Conservation (phyloP, 2,113 vertebrate species). For the Eretmochelys imbricata region DNA sequence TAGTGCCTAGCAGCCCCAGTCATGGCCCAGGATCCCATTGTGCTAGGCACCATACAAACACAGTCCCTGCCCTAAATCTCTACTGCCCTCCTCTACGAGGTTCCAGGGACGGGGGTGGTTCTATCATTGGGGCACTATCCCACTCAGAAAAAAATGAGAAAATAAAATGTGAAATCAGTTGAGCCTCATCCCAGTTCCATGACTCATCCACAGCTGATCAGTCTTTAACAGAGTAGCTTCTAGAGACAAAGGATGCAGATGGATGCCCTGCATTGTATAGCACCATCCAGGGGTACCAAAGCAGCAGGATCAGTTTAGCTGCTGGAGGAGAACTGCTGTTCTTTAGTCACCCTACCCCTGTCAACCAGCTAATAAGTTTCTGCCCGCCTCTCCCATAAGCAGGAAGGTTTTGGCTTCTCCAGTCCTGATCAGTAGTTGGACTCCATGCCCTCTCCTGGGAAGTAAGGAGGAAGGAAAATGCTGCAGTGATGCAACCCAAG, state of each 20-base stretch:
- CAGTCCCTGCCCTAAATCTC: neutral
- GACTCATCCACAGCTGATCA: fast-evolving
- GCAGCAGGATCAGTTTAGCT: neutral
- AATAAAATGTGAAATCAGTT: fast-evolving
- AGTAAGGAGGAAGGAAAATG: no score
- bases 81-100: neutral
- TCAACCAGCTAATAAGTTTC: neutral
- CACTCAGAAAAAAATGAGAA: fast-evolving
- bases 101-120: neutral
- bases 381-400: fast-evolving
- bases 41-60: no score
- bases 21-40: no score
- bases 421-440: fast-evolving
- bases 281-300: fast-evolving
- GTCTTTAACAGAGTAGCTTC: fast-evolving
- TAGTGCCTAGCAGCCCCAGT: no score
- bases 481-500: no score
- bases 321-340: fast-evolving
- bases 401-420: neutral
- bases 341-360: neutral
- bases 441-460: no score
- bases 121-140: fast-evolving
- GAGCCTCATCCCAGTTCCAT: fast-evolving
- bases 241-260: fast-evolving
- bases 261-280: fast-evolving